phyloP scores from a whole-genome alignment of 2,113 vertebrate genomes.

The Progne subis region DNA sequence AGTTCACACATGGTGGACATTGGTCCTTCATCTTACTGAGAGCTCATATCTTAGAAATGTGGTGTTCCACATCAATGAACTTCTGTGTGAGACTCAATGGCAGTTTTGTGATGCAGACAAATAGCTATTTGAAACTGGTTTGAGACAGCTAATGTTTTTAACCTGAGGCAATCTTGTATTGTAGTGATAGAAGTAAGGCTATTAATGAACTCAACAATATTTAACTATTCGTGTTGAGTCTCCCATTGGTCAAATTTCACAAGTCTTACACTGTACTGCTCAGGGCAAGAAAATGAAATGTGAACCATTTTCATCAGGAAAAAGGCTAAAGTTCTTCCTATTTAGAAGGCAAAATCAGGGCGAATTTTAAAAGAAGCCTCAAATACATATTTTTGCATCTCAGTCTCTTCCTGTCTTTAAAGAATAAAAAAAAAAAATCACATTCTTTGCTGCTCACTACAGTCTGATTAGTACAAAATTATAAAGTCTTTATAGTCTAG shows the following conservation, averaged over 20 bases:
- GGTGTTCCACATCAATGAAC: constrained; percentile 40
- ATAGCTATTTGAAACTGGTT: constrained; percentile 45
- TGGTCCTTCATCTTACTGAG: background rate
- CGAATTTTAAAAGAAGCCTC: background rate
- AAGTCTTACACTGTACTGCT: background rate
- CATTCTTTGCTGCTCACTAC: background rate
- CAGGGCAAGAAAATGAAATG: background rate
- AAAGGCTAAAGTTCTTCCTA: background rate
- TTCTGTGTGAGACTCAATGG: constrained; percentile 49
- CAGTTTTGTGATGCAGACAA: constrained; percentile 64
- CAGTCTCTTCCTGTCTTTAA: background rate
- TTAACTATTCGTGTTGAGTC: background rate
- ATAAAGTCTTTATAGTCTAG: background rate
- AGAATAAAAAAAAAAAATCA: background rate
- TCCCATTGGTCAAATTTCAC: constrained; percentile 6
- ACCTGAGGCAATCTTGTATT: constrained; percentile 40
- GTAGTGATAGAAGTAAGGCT: constrained; percentile 27
- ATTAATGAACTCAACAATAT: constrained; percentile 42
- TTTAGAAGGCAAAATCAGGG: background rate
- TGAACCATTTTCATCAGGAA: background rate
- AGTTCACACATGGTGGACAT: constrained; percentile 35
- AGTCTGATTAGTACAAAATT: background rate
- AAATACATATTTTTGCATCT: background rate
- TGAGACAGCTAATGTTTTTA: constrained; percentile 32
- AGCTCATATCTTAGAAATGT: constrained; percentile 46